Percentiles rank a stretch among this genome's conserved stretches.
Conservation (phyloP, 1,140 invertebrate genomes). For the Glomeris maerens region DNA sequence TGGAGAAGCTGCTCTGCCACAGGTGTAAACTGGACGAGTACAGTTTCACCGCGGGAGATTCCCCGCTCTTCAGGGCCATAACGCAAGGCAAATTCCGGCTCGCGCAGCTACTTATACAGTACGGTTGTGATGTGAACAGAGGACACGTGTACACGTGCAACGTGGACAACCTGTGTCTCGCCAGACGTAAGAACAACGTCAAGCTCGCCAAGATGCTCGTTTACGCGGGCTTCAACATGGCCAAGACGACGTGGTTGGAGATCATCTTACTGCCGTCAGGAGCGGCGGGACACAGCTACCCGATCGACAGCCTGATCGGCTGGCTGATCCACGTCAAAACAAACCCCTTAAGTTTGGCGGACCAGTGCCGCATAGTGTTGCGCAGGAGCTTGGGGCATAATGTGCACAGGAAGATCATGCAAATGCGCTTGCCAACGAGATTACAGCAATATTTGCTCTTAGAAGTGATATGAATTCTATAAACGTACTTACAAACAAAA, state of each 20-base stretch:
- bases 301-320: slow-evolving; percentile 10
- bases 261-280: slow-evolving; percentile 22
- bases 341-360: slow-evolving; percentile 32
- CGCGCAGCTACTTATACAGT: slow-evolving; percentile 32
- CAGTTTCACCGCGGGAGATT: slow-evolving; percentile 34
- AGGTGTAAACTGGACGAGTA: slow-evolving; percentile 31
- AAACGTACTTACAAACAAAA: too few relatives aligned
- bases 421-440: slow-evolving; percentile 26
- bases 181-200: slow-evolving; percentile 28
- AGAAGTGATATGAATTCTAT: too few relatives aligned
- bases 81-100: slow-evolving; percentile 29
- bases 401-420: slow-evolving; percentile 25
- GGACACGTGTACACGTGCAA: slow-evolving; percentile 23
- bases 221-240: slow-evolving; percentile 23
- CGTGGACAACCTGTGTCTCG: slow-evolving; percentile 31
- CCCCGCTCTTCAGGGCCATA: slow-evolving; percentile 36
- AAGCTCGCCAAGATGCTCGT: slow-evolving; percentile 21
- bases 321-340: slow-evolving; percentile 27
- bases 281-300: slow-evolving; percentile 18
- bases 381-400: slow-evolving; percentile 22
- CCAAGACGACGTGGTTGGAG: slow-evolving; percentile 22
- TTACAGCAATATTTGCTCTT: slow-evolving; percentile 24
- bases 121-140: slow-evolving; percentile 33
- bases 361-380: slow-evolving; percentile 32
- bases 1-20: slow-evolving; percentile 33